phyloP scores from a whole-genome alignment of 2,113 vertebrate genomes.

The Salminus brasiliensis region DNA sequence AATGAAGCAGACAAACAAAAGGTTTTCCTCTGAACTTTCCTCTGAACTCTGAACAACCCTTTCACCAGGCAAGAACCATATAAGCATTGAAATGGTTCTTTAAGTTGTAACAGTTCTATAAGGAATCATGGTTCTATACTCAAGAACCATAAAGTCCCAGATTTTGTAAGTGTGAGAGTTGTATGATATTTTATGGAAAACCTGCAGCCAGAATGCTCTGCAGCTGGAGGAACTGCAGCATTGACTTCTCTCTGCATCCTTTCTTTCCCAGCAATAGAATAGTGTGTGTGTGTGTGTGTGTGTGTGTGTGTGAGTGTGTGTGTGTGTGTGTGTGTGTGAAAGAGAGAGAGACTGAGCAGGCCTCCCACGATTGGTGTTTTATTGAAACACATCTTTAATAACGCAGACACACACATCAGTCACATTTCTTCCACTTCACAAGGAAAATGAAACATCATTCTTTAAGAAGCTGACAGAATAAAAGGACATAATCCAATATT shows the following conservation, averaged over 20 bases:
- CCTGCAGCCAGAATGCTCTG: too few relatives aligned
- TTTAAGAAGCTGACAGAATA: conserved; percentile 32
- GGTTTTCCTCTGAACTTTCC: too few relatives aligned
- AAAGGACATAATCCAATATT: conserved; percentile 43
- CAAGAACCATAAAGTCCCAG: too few relatives aligned
- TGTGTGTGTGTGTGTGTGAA: conserved; percentile 13
- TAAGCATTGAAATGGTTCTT: too few relatives aligned
- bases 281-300: conserved; percentile 9
- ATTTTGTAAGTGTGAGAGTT: too few relatives aligned
- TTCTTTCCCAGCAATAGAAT: not conserved
- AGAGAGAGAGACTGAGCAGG: conserved; percentile 5
- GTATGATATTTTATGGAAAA: too few relatives aligned
- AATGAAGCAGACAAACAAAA: too few relatives aligned
- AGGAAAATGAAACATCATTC: conserved; percentile 31
- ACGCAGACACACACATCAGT: conserved; percentile 35
- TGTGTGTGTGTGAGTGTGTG: conserved; percentile 11
- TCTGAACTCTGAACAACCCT: too few relatives aligned
- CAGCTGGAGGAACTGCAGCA: too few relatives aligned
- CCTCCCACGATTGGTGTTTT: conserved; percentile 38
- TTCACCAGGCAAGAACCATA: too few relatives aligned
- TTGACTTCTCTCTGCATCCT: not conserved
- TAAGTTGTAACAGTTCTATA: too few relatives aligned
- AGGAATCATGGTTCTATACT: too few relatives aligned
- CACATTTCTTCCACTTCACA: not conserved
- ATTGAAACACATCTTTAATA: conserved; percentile 50